These are phyloP conservation scores for Rynchops niger DNA, from an alignment of 2,113 vertebrate species.

Conservation along the genomic window DNA sequence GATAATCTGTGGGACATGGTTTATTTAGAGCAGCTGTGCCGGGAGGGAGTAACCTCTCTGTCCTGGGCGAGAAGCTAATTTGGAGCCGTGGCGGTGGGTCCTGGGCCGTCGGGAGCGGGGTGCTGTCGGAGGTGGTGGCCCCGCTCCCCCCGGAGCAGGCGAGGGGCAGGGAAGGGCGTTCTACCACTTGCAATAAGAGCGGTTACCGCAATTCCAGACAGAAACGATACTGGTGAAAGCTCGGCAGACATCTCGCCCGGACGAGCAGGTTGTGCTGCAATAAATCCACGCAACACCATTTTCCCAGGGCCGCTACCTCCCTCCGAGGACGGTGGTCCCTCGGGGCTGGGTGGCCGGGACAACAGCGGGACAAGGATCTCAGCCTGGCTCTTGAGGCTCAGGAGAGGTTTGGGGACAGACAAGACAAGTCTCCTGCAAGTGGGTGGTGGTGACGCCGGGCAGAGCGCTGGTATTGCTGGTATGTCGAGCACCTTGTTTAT, in stretches of 20 bases:
- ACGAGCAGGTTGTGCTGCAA: neutral
- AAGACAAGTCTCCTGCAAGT: conserved; percentile 5
- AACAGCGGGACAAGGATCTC: neutral
- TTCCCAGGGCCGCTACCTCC: neutral
- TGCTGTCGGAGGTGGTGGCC: fast-evolving
- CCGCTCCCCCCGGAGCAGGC: fast-evolving
- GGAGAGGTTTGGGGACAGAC: neutral
- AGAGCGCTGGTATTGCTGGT: conserved; percentile 34
- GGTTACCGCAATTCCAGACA: neutral
- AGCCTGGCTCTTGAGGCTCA: neutral
- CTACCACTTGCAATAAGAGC: neutral
- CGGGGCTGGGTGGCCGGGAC: neutral
- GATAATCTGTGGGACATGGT: conserved; percentile 7
- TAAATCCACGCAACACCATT: neutral
- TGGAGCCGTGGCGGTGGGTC: neutral
- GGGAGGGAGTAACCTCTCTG: neutral
- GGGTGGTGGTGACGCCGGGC: conserved; percentile 30
- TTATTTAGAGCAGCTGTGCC: conserved; percentile 7
- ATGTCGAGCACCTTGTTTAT: conserved; percentile 50
- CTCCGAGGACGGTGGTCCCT: neutral
- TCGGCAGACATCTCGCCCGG: neutral
- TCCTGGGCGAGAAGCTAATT: neutral
- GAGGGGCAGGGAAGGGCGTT: neutral
- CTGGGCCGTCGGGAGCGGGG: fast-evolving
- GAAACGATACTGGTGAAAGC: neutral